phyloP scores from a whole-genome alignment of 2,797 vertebrate genomes.

The Bryconaethiops microstoma region DNA sequence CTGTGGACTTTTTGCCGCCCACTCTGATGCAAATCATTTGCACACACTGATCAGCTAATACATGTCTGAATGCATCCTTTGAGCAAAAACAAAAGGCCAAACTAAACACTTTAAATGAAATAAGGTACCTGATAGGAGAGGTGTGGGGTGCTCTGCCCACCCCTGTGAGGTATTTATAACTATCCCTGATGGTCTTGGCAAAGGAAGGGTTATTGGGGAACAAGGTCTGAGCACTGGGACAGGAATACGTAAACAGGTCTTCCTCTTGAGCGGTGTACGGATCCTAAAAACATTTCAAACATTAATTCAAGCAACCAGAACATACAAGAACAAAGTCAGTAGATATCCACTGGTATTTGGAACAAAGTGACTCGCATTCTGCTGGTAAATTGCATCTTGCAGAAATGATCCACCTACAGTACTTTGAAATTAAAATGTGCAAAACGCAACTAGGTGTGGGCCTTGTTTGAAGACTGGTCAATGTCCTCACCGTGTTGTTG shows the following conservation, averaged over 20 bases:
- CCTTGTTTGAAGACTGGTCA: not conserved
- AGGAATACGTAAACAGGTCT: slow-evolving; percentile 79
- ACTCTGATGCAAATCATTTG: too few relatives aligned
- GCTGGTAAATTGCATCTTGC: not conserved
- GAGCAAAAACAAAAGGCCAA: not conserved
- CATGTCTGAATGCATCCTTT: not conserved
- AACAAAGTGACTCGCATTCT: not conserved
- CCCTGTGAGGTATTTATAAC: slow-evolving; percentile 84
- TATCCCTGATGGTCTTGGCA: slow-evolving; percentile 82
- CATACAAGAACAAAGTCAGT: not conserved
- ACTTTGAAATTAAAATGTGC: too few relatives aligned
- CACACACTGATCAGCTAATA: not conserved
- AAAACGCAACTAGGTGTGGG: not conserved
- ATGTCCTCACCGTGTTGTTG: slow-evolving; percentile 73
- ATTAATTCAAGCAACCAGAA: not conserved
- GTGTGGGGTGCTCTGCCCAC: slow-evolving; percentile 75
- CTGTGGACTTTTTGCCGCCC: too few relatives aligned
- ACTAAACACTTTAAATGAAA: not conserved
- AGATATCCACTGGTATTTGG: not conserved
- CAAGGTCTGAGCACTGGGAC: slow-evolving; percentile 81
- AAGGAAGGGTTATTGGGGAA: slow-evolving; percentile 85
- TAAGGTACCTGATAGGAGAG: slow-evolving; percentile 71
- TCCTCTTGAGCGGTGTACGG: slow-evolving; percentile 62
- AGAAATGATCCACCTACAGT: not conserved
- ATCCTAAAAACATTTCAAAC: slow-evolving; percentile 59